phyloP scores from a whole-genome alignment of 2,113 vertebrate species.

The Cottus gobio region DNA sequence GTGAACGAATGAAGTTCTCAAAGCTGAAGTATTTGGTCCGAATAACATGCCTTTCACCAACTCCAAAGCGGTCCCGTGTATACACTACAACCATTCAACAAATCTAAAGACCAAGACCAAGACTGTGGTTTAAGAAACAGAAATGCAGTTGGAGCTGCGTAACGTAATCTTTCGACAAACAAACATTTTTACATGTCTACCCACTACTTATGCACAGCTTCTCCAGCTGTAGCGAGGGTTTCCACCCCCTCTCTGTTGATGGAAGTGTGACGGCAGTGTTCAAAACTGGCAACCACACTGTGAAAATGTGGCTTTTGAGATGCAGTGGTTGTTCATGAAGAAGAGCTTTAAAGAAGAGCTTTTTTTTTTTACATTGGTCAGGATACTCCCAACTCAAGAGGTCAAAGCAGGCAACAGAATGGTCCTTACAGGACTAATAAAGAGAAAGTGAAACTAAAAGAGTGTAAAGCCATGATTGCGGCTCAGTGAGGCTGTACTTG shows the following conservation, averaged over 20 bases:
- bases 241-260: neutral
- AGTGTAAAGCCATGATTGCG: neutral
- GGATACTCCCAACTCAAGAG: neutral
- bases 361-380: neutral
- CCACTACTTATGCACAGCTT: slow-evolving; percentile 27
- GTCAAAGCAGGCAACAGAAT: neutral
- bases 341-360: neutral
- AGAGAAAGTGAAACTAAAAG: neutral
- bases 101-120: slow-evolving; percentile 53
- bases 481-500: neutral
- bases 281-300: neutral
- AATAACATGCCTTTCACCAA: slow-evolving; percentile 5
- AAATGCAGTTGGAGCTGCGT: too few species aligned
- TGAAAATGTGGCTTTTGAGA: neutral
- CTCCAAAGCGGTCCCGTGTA: slow-evolving; percentile 19
- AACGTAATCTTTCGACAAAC: slow-evolving; percentile 50
- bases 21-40: slow-evolving; percentile 3
- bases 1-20: neutral
- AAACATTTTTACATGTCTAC: slow-evolving; percentile 19
- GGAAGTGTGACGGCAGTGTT: neutral
- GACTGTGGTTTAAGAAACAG: slow-evolving; percentile 50
- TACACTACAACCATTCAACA: neutral
- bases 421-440: too few species aligned
- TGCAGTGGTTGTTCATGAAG: neutral
- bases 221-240: slow-evolving; percentile 7